Percentiles rank a stretch among this genome's conserved stretches.
Evolutionary conservation across 1,140 invertebrate genomes (phyloP).

Genomic region (Yoshiicerus persimilis): DNA sequence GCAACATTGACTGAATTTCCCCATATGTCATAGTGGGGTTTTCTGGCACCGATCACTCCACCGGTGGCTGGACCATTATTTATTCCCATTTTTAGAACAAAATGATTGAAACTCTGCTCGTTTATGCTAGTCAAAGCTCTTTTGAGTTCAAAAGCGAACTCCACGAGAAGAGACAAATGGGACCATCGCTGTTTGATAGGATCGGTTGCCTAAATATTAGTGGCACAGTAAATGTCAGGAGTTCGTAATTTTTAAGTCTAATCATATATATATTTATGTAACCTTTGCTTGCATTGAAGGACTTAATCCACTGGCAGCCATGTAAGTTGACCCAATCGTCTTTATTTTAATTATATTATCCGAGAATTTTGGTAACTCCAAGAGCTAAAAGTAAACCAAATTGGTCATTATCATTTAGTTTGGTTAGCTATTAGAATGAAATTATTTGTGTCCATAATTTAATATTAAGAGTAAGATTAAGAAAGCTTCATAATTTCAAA

Average conservation of each 20-base stretch:
- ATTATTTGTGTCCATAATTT: no score
- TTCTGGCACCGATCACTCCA: constrained; percentile 82
- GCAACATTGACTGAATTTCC: constrained; percentile 95
- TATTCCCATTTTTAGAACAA: constrained; percentile 91
- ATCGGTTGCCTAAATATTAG: constrained; percentile 62
- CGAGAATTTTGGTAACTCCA: constrained; percentile 80
- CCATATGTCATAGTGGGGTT: constrained; percentile 96
- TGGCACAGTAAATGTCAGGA: neutral
- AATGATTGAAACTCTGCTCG: constrained; percentile 94
- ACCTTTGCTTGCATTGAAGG: constrained; percentile 68
- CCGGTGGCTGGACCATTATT: constrained; percentile 94
- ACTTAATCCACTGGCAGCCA: constrained; percentile 92
- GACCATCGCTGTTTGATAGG: constrained; percentile 74
- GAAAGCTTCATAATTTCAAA: neutral
- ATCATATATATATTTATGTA: constrained; percentile 10
- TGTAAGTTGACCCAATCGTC: constrained; percentile 96
- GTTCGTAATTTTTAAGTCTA: neutral
- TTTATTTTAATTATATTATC: constrained; percentile 93
- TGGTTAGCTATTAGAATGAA: no score
- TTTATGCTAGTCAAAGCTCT: constrained; percentile 86
- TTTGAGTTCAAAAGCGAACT: constrained; percentile 87
- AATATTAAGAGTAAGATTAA: neutral
- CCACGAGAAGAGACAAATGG: constrained; percentile 79
- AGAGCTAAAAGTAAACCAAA: constrained; percentile 68
- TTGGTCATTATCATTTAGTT: no score